phyloP scores from a whole-genome alignment of 2,113 vertebrate genomes.

The Phrynosoma blainvillii region DNA sequence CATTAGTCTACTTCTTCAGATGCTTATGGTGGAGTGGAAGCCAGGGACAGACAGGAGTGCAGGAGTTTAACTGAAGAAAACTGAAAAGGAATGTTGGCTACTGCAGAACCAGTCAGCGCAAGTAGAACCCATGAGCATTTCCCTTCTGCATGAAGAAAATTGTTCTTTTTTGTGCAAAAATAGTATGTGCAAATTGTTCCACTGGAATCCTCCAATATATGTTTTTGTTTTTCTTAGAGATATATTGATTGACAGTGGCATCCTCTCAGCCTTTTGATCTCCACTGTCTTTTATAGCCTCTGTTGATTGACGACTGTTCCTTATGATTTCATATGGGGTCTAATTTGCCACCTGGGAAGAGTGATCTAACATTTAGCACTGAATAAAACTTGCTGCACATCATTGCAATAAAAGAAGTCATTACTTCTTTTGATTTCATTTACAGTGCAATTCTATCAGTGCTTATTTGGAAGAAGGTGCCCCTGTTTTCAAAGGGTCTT shows the following conservation, averaged over 20 bases:
- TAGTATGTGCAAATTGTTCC: too few relatives aligned
- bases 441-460: neutral
- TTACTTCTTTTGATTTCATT: neutral
- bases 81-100: too few relatives aligned
- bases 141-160: too few relatives aligned
- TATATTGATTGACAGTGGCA: neutral
- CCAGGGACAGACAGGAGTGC: too few relatives aligned
- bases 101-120: too few relatives aligned
- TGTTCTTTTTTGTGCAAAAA: too few relatives aligned
- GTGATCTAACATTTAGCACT: neutral
- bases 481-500: neutral
- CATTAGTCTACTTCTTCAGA: too few relatives aligned
- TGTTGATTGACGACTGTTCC: neutral
- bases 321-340: neutral
- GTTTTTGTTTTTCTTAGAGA: neutral
- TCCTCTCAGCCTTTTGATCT: neutral
- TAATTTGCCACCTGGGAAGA: neutral
- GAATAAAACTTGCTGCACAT: neutral
- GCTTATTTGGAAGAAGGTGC: neutral
- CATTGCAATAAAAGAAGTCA: neutral
- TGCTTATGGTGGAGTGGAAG: too few relatives aligned
- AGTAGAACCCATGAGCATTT: too few relatives aligned
- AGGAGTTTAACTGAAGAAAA: too few relatives aligned
- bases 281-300: neutral
- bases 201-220: too few relatives aligned